Evolutionary conservation across 2,888 invertebrate species (phyloP).

Genomic region (Tachina fera): DNA sequence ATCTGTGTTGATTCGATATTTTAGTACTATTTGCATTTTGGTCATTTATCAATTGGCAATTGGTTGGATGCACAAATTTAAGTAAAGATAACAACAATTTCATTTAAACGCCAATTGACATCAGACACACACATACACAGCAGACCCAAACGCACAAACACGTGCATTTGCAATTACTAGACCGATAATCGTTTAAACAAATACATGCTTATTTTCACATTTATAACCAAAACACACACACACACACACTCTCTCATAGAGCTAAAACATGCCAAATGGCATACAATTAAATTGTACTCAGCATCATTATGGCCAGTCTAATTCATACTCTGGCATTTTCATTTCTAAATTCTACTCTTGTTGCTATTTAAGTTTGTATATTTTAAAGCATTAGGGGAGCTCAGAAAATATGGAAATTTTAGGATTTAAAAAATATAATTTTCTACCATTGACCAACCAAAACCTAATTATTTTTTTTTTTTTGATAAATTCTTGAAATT

Average conservation of each 20-base stretch:
- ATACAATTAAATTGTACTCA: background rate
- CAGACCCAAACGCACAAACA: background rate
- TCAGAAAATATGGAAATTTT: background rate
- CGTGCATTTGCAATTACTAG: background rate
- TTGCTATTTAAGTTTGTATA: background rate
- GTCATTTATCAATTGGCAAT: conserved; percentile 59
- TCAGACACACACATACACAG: background rate
- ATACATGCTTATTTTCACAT: conserved; percentile 4
- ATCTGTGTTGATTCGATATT: conserved; percentile 2
- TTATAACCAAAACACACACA: conserved; percentile 2
- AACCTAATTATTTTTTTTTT: too few species aligned
- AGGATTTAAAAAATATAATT: background rate
- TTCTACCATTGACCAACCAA: too few species aligned
- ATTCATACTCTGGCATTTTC: background rate
- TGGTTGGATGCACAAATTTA: conserved; percentile 40
- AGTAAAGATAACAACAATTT: conserved; percentile 21
- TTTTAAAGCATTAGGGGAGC: background rate
- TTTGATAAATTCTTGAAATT: too few species aligned
- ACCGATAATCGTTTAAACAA: conserved; percentile 18
- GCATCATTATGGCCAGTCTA: conserved; percentile 5
- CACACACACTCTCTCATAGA: background rate
- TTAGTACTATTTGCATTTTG: conserved; percentile 45
- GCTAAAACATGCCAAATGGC: background rate
- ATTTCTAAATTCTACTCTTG: background rate
- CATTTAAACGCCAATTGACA: conserved; percentile 58